These are phyloP conservation scores for Protobothrops mucrosquamatus DNA, from an alignment of 2,113 vertebrate genomes.

Conservation along the genomic window DNA sequence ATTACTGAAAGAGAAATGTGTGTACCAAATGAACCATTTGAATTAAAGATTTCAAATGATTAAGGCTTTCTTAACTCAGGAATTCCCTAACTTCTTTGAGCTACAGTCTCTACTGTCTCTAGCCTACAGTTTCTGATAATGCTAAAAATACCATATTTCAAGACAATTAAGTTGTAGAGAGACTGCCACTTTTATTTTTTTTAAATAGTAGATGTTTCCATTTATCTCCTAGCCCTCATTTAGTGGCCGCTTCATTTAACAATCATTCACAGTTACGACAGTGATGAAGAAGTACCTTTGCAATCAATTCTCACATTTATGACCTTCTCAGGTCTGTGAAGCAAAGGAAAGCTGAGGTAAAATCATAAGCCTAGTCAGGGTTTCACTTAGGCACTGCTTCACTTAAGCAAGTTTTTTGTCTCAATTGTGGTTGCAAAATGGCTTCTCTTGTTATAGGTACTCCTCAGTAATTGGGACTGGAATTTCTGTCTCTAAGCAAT, in stretches of 20 bases:
- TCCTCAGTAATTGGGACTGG: too few relatives aligned
- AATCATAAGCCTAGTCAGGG: too few relatives aligned
- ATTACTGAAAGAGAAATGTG: not conserved
- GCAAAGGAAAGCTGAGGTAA: too few relatives aligned
- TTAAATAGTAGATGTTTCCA: not conserved
- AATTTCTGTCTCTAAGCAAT: too few relatives aligned
- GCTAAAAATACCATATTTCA: not conserved
- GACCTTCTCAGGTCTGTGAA: too few relatives aligned
- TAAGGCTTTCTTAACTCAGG: not conserved
- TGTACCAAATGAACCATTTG: not conserved
- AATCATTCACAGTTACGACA: too few relatives aligned
- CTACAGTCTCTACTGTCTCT: not conserved
- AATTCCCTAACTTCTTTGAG: not conserved
- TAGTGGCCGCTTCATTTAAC: not conserved
- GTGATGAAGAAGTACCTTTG: too few relatives aligned
- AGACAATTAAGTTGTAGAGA: not conserved
- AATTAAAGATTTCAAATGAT: not conserved
- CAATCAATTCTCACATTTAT: too few relatives aligned
- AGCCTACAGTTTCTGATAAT: not conserved
- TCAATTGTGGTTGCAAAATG: too few relatives aligned
- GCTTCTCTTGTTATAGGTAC: too few relatives aligned
- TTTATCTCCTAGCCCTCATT: not conserved
- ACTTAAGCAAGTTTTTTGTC: too few relatives aligned
- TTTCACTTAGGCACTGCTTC: too few relatives aligned
- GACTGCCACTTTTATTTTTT: not conserved